Evolutionary conservation across 1,140 invertebrate genomes (phyloP).

Genomic region (Amyelois transitella): DNA sequence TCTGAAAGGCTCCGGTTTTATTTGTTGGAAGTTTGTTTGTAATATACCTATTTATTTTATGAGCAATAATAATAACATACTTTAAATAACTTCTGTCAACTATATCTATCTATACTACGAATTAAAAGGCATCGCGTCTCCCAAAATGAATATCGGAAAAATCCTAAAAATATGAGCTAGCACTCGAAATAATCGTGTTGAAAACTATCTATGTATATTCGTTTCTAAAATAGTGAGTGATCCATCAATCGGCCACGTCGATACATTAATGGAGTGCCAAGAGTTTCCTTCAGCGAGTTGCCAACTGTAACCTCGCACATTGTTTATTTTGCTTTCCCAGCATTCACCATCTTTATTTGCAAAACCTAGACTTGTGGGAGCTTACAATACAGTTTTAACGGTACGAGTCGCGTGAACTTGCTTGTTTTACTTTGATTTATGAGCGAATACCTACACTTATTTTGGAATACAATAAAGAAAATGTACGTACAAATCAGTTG

Average conservation of each 20-base stretch:
- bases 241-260: slow-evolving; percentile 46
- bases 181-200: not conserved
- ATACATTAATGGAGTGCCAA: slow-evolving; percentile 38
- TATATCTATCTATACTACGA: too few relatives aligned
- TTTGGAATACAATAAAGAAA: too few relatives aligned
- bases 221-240: slow-evolving; percentile 31
- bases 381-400: not conserved
- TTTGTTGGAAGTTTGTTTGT: too few relatives aligned
- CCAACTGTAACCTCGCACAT: too few relatives aligned
- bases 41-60: too few relatives aligned
- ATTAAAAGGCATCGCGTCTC: too few relatives aligned
- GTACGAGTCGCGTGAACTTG: slow-evolving; percentile 1
- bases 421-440: not conserved
- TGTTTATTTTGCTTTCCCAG: not conserved
- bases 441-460: not conserved
- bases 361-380: not conserved
- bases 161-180: too few relatives aligned
- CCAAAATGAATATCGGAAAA: too few relatives aligned
- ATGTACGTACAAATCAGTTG: too few relatives aligned
- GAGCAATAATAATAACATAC: too few relatives aligned
- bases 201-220: not conserved
- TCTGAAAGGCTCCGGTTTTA: too few relatives aligned
- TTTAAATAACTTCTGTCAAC: too few relatives aligned
- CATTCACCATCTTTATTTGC: not conserved
- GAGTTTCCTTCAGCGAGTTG: slow-evolving; percentile 31